Conservation (phyloP, 2,113 vertebrate genomes). For the Tetrax tetrax region DNA sequence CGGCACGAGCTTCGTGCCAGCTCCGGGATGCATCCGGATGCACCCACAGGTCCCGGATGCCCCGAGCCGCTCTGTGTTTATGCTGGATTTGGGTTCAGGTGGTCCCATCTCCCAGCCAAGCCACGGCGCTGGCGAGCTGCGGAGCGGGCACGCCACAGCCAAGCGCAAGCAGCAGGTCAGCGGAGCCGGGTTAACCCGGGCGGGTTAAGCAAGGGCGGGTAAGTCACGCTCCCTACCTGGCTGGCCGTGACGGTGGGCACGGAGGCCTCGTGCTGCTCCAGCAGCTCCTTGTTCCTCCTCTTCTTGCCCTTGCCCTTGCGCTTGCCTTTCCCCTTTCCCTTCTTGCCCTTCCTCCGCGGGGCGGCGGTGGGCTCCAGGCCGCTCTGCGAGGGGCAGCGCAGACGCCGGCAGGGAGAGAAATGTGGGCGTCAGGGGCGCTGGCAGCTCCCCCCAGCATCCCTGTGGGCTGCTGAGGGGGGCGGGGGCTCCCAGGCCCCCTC, state of each 20-base stretch:
- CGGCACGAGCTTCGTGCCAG: accelerated
- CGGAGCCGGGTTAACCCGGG: background rate
- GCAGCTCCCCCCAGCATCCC: background rate
- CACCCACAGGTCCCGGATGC: accelerated
- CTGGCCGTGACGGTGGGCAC: background rate
- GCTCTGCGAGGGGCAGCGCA: background rate
- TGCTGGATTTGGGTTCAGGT: background rate
- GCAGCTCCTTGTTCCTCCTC: constrained; percentile 80
- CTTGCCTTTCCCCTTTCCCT: constrained; percentile 76
- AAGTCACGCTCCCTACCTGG: constrained; percentile 49
- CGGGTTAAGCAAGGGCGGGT: background rate
- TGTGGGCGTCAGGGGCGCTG: background rate
- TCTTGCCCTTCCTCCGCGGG: constrained; percentile 66
- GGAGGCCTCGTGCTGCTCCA: background rate
- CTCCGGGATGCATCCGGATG: background rate
- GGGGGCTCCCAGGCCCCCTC: background rate
- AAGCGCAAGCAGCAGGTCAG: background rate
- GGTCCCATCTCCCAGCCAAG: background rate
- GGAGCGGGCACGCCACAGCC: background rate
- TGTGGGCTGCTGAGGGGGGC: background rate
- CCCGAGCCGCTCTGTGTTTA: background rate
- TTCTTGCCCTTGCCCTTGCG: constrained; percentile 82
- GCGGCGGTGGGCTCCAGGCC: background rate
- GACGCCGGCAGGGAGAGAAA: background rate
- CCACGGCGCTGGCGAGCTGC: background rate